Conservation (phyloP, 2,888 invertebrate species). For the Epistrophella euchroma region DNA sequence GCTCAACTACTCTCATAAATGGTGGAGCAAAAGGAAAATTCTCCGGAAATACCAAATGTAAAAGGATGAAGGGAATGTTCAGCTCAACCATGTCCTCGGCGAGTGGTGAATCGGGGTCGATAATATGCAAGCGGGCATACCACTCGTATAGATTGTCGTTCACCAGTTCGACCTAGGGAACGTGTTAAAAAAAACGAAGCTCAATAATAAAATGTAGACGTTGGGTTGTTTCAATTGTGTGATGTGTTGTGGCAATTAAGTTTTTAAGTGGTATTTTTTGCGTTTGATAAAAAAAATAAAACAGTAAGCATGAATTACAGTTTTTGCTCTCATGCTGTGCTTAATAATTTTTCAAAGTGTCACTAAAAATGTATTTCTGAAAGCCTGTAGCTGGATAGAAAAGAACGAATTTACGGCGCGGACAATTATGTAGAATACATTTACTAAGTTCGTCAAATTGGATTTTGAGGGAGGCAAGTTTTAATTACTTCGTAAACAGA, state of each 20-base stretch:
- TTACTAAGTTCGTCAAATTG: neutral
- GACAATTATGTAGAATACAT: neutral
- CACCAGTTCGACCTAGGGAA: constrained; percentile 89
- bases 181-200: constrained; percentile 10
- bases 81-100: constrained; percentile 92
- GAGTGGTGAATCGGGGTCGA: constrained; percentile 93
- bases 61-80: constrained; percentile 89
- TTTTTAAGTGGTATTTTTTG: constrained; percentile 15
- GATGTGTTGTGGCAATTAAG: constrained; percentile 38
- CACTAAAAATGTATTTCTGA: neutral
- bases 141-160: constrained; percentile 95
- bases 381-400: neutral
- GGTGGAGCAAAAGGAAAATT: constrained; percentile 96
- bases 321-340: neutral
- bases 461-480: neutral
- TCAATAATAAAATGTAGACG: neutral
- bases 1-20: constrained; percentile 92
- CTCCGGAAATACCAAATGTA: constrained; percentile 93
- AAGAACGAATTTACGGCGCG: neutral
- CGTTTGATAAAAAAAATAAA: constrained; percentile 17
- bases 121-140: constrained; percentile 92
- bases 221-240: neutral
- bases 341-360: constrained; percentile 10
- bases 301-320: constrained; percentile 1
- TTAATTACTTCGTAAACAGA: neutral